Conservation (phyloP, 2,113 vertebrate genomes). For the Cyanoliseus patagonus region DNA sequence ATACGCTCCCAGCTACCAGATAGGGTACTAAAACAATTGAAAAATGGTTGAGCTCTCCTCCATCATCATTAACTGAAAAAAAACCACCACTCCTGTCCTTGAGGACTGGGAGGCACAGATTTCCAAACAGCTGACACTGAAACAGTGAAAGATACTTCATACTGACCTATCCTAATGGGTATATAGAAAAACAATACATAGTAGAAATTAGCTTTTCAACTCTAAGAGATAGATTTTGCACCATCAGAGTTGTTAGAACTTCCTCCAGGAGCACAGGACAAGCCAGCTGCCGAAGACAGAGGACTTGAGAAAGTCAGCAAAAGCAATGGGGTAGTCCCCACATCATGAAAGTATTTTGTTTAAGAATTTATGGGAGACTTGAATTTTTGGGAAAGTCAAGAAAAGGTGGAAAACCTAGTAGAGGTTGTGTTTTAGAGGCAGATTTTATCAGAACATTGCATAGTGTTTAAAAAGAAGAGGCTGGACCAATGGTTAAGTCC, state of each 20-base stretch:
- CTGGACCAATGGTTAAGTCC: background rate
- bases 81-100: background rate
- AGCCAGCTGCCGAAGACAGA: background rate
- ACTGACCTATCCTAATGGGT: background rate
- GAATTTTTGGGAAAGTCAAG: background rate
- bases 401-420: background rate
- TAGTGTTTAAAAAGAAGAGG: background rate
- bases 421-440: background rate
- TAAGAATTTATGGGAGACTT: background rate
- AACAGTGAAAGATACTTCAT: background rate
- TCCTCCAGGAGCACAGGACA: background rate
- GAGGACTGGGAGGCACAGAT: background rate
- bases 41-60: background rate
- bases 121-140: background rate
- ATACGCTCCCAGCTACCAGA: background rate
- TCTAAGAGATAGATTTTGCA: background rate
- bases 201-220: background rate
- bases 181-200: background rate
- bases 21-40: background rate
- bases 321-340: accelerated
- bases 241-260: background rate
- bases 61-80: background rate
- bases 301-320: background rate
- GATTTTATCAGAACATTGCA: background rate
- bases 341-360: background rate